Evolutionary conservation across 2,888 invertebrate genomes (phyloP).

Genomic region (Eupeodes latifasciatus): DNA sequence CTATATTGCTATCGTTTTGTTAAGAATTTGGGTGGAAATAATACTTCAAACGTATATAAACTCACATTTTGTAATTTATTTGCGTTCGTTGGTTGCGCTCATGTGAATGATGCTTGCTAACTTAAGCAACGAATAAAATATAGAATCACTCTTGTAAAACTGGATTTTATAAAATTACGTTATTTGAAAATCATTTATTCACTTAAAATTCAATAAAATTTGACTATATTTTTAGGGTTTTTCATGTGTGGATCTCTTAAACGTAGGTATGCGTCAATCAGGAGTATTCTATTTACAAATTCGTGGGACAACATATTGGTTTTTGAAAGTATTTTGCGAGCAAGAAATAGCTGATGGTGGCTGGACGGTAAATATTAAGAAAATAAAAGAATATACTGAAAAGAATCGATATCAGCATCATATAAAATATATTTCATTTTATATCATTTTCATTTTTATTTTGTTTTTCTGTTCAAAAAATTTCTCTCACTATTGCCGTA

Average conservation of each 20-base stretch:
- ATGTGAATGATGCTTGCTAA: too few species aligned
- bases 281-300: slow-evolving; percentile 96
- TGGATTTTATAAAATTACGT: too few species aligned
- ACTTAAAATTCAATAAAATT: background rate
- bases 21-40: too few species aligned
- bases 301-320: slow-evolving; percentile 96
- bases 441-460: slow-evolving; percentile 52
- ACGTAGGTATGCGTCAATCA: slow-evolving; percentile 93
- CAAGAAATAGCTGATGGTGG: slow-evolving; percentile 95
- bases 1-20: too few species aligned
- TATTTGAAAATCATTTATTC: background rate
- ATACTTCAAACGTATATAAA: too few species aligned
- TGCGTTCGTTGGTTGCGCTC: too few species aligned
- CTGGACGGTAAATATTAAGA: slow-evolving; percentile 91
- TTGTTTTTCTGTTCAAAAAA: slow-evolving; percentile 5
- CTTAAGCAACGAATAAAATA: too few species aligned
- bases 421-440: background rate
- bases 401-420: slow-evolving; percentile 35
- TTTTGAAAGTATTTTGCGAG: slow-evolving; percentile 95
- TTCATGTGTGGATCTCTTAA: slow-evolving; percentile 93
- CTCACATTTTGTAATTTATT: too few species aligned
- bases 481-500: slow-evolving; percentile 44
- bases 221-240: slow-evolving; percentile 87
- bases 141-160: too few species aligned
- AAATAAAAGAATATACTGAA: slow-evolving; percentile 1